Evolutionary conservation across 2,888 invertebrate genomes (phyloP).

Genomic region (Palloptera scutellata): DNA sequence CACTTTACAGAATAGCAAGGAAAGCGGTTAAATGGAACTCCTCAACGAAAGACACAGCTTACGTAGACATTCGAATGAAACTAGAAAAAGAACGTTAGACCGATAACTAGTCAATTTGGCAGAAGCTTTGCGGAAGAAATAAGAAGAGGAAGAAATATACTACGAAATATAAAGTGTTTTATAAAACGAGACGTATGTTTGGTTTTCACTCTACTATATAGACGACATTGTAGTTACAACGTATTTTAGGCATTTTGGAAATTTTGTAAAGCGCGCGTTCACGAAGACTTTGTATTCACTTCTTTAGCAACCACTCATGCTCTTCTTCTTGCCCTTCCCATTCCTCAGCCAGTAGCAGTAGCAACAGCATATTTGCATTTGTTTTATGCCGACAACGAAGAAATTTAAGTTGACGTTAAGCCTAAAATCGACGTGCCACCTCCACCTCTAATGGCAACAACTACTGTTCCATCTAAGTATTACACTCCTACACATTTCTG

Average conservation of each 20-base stretch:
- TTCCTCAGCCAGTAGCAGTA: not conserved
- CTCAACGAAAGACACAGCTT: too few relatives aligned
- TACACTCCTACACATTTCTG: not conserved
- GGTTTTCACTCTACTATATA: too few relatives aligned
- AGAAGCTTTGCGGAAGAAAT: too few relatives aligned
- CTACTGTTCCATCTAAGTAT: not conserved
- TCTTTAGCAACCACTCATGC: not conserved
- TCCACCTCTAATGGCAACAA: not conserved
- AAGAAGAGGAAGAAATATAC: too few relatives aligned
- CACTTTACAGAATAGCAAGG: too few relatives aligned
- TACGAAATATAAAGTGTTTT: too few relatives aligned
- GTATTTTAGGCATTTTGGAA: not conserved
- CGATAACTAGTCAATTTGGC: too few relatives aligned
- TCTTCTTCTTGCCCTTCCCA: not conserved
- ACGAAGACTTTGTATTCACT: too few relatives aligned
- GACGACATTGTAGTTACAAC: not conserved
- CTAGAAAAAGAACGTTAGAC: too few relatives aligned
- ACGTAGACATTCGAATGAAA: too few relatives aligned
- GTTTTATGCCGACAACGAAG: slow-evolving; percentile 8
- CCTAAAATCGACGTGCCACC: slow-evolving; percentile 23
- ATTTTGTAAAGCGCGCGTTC: not conserved
- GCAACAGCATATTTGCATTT: not conserved
- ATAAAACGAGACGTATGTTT: too few relatives aligned
- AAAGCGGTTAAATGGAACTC: too few relatives aligned
- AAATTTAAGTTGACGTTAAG: slow-evolving; percentile 26